Evolutionary conservation across 1,140 invertebrate genomes (phyloP).

Genomic region (Diabrotica virgifera): DNA sequence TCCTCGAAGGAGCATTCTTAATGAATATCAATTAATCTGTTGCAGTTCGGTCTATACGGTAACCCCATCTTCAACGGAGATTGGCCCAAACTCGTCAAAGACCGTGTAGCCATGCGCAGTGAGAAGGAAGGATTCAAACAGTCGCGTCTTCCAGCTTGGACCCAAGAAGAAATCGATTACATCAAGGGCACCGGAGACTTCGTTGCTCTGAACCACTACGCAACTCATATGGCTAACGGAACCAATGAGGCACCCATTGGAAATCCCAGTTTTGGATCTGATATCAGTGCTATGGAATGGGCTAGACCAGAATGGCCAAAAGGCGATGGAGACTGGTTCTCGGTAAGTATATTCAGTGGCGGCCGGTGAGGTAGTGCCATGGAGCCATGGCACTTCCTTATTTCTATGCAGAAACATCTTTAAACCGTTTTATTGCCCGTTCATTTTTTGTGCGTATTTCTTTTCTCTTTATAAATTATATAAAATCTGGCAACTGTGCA

Average conservation of each 20-base stretch:
- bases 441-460: too few species aligned
- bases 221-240: slow-evolving; percentile 15
- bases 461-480: too few species aligned
- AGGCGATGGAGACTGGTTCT: slow-evolving; percentile 13
- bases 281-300: slow-evolving; percentile 13
- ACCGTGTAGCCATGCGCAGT: slow-evolving; percentile 55
- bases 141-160: slow-evolving; percentile 61
- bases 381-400: too few species aligned
- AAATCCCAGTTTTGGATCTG: slow-evolving; percentile 15
- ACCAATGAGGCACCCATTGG: slow-evolving; percentile 19
- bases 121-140: slow-evolving; percentile 48
- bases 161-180: slow-evolving; percentile 47
- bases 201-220: slow-evolving; percentile 53
- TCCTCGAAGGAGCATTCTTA: background rate
- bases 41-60: slow-evolving; percentile 61
- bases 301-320: slow-evolving; percentile 1
- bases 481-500: too few species aligned
- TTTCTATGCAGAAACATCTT: too few species aligned
- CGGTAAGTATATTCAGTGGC: background rate
- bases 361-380: too few species aligned
- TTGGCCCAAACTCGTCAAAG: slow-evolving; percentile 58
- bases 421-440: too few species aligned
- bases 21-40: slow-evolving; percentile 14
- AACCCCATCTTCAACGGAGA: slow-evolving; percentile 54
- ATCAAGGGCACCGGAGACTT: slow-evolving; percentile 53